A percentile compares a stretch with the other conserved stretches of the same genome.
Conservation (phyloP, 37 sponge, comb jelly and placozoan genomes). For the Tethya wilhelma region DNA sequence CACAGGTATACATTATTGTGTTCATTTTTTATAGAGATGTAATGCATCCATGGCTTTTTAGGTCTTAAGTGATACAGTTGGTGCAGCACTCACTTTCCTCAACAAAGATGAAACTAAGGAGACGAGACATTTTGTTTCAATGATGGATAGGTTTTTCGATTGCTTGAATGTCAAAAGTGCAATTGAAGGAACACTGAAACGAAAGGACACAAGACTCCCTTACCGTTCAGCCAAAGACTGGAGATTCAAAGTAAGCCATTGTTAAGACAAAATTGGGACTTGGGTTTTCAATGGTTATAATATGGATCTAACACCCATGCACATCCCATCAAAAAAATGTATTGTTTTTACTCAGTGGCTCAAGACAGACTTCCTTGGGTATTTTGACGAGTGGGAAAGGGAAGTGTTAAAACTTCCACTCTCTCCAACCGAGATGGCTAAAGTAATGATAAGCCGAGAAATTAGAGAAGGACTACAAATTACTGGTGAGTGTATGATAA, state of each 20-base stretch:
- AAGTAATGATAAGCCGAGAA: too few species aligned
- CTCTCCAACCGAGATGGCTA: too few species aligned
- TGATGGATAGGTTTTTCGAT: constrained; percentile 44
- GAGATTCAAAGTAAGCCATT: constrained; percentile 9
- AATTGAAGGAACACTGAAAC: neutral
- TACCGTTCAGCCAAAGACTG: constrained; percentile 11
- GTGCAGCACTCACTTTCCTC: neutral
- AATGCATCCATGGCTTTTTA: neutral
- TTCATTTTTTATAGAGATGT: neutral
- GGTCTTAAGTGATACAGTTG: constrained; percentile 21
- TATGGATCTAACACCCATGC: too few species aligned
- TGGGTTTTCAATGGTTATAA: too few species aligned
- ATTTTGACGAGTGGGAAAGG: constrained; percentile 15
- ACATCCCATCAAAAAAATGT: neutral
- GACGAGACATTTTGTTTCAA: constrained; percentile 6
- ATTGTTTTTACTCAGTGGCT: neutral
- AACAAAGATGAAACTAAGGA: neutral
- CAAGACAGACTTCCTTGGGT: constrained; percentile 1
- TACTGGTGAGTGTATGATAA: too few species aligned
- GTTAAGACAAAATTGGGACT: neutral
- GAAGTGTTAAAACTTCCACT: too few species aligned
- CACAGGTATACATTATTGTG: constrained; percentile 65
- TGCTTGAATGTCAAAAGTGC: constrained; percentile 12
- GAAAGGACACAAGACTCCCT: constrained; percentile 2
- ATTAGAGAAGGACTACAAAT: too few species aligned